Base-by-base conservation (phyloP, 2,797 vertebrate genomes). In the Platyrinchus mystaceus region DNA sequence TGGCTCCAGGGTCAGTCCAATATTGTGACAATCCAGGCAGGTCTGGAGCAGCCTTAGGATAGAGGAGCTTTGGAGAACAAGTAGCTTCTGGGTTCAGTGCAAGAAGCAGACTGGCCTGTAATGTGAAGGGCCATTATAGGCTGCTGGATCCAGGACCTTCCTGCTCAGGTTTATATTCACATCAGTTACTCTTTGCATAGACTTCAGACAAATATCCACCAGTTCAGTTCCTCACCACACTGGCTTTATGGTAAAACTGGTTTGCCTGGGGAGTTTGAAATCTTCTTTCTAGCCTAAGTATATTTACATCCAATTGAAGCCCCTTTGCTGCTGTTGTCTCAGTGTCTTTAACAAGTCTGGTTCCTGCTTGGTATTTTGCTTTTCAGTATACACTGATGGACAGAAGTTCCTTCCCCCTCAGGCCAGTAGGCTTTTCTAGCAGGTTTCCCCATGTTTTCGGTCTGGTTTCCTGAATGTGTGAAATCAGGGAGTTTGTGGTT, bases 101-200 rank as follows among this genome's bases (percentile, higher is more conserved):
- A 27, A 18, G 53, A 43, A 75, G 15, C 37, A 49, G 49, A 3
- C 53, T 52, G 34, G 52, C 20, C 44, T 59, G 32, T 27, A 4
- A 1, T 3, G 2, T 30, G 56, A 58, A 37, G 47, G 44, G 49
- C 27, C 3, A 0, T 26, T 20, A 2, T 2, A 32, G 66, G 47
- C 23, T 62, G 12, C 56, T 77, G 69, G 39, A 32, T 50, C 56
- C 44, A 39, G 14, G 20, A 49, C 15, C 37, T 89, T 26, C 67
- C 41, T 67, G 36, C 34, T 47, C 21, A 36, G 27, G 22, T 19
- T 73, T 64, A 5, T 47, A 5, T 14, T 93, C 30, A 12, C 6
- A 5, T 26, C n/a, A 21, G 2, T 75, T 58, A 12, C 9, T 69
- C 77, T 46, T 79, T 49, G 30, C 26, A 7, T 5, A 34, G 46